Conservation (phyloP, 2,888 invertebrate species). For the Volucella inflata region DNA sequence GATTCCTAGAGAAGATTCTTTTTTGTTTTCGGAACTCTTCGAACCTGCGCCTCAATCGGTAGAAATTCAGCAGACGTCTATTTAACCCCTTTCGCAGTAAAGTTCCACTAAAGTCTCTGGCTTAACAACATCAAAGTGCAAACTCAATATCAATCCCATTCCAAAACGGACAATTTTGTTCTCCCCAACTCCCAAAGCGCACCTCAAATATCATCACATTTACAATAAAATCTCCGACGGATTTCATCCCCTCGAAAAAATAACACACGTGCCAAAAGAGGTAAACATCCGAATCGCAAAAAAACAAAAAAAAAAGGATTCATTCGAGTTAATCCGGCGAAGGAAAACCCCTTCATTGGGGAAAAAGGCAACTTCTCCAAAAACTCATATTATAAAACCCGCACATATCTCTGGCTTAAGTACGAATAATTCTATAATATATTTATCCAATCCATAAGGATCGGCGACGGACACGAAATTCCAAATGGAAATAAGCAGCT, state of each 20-base stretch:
- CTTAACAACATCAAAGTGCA: no score
- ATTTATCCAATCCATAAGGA: slow-evolving; percentile 65
- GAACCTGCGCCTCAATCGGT: no score
- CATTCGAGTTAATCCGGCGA: slow-evolving; percentile 35
- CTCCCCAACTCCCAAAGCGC: background rate
- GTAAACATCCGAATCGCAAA: slow-evolving; percentile 18
- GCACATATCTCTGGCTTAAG: slow-evolving; percentile 60
- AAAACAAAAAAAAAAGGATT: slow-evolving; percentile 42
- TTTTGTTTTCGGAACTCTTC: no score
- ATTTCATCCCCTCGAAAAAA: slow-evolving; percentile 19
- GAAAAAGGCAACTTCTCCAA: slow-evolving; percentile 4
- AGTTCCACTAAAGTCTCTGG: no score
- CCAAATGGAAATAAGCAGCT: slow-evolving; percentile 61
- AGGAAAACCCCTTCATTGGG: slow-evolving; percentile 23
- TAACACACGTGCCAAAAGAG: slow-evolving; percentile 19
- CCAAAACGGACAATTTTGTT: background rate
- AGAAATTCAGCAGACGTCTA: no score
- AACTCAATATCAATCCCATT: no score
- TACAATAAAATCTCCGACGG: slow-evolving; percentile 26
- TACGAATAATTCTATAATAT: slow-evolving; percentile 63
- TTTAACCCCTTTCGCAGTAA: no score
- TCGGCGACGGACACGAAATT: slow-evolving; percentile 52
- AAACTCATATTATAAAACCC: slow-evolving; percentile 41
- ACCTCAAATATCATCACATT: slow-evolving; percentile 11
- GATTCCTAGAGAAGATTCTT: no score